Evolutionary conservation across 2,113 vertebrate species (phyloP), one percentile per base, ranked within the genome.

Genomic region (Sapajus apella): DNA sequence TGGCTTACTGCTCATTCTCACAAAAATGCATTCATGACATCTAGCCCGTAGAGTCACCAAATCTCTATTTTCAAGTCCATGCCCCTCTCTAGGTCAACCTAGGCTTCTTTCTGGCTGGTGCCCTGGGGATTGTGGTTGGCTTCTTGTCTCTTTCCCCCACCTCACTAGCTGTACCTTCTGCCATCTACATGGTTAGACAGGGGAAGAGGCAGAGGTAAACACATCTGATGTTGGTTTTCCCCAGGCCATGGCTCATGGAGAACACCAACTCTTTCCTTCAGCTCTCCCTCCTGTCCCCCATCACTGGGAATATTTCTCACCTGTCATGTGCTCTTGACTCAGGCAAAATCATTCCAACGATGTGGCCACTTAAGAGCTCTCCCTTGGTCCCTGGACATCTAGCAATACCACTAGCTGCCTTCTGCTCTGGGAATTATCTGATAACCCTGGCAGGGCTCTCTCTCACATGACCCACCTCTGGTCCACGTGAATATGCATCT

Each of bases 201-300:
- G n/a, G 37, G 40, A 5, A 20, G 2, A 21, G 58, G 5, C 7
- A 96, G 17, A 55, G 58, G 45, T 27, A 40, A 50, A 14, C 13
- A 11, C 10, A 1, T 6, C 16, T 6, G 56, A 16, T 37, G 64
- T 27, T 55, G 43, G 61, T 50, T 72, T 52, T 72, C 35, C 35
- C 47, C 66, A 27, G 66, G 55, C 45, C 35, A 5, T 0, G 3
- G 11, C 11, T 56, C 25, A 0, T 6, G 3, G 18, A 12, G 55
- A 72, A 93, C 56, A 16, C 37, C 58, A n/a, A 0, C 72, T 92
- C 47, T 50, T 83, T 40, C 58, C 40, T 58, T 55, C 32, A 50
- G 23, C 50, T 37, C n/a, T 50, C 40, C 11, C 27, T 30, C 50
- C 27, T 30, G 40, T 0, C 13, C 35, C 14, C 83, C 20, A 1